Evolutionary conservation across 2,888 invertebrate species (phyloP), one percentile per base, ranked within the genome.

Genomic region (Hypsopygia costalis): DNA sequence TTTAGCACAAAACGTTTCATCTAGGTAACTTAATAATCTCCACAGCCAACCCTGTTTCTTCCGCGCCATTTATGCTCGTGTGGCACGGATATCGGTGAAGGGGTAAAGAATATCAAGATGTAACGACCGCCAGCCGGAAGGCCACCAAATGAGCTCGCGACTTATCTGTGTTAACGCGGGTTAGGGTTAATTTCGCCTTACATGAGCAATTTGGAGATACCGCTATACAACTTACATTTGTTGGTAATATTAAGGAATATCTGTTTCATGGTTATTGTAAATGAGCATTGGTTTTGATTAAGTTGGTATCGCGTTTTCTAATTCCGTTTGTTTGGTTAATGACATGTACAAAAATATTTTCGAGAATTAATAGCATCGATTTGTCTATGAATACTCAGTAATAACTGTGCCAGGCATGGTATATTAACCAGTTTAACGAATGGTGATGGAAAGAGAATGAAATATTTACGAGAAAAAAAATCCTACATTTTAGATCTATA

Each of bases 51-150:
- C 39, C 39, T 66, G 69, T 73, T 81, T 80, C 79, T 88, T 88
- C 88, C 88, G 73, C 86, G 81, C 88, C 87, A 88, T 88, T 88
- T 87, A 88, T 87, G 88, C 85, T 86, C 82, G 83, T 85, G 86
- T 85, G 85, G 86, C 79, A 69, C 66, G 69, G 71, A 81, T 80
- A 81, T 81, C 85, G 82, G 82, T 66, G 76, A 85, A 86, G 86
- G 85, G 87, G 86, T 86, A 87, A 87, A 88, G 87, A 88, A 87
- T 87, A 88, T 88, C 86, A 83, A 87, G 87, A 87, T 87, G 82
- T 82, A 86, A 81, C 85, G 81, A 81, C 79, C 82, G 57, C 71
- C 78, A 76, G 83, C 85, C 87, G 86, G 86, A 86, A 87, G 87
- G 86, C 85, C 78, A 83, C 86, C 87, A 88, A 88, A 87, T 88